phyloP scores from a whole-genome alignment of 1,140 invertebrate genomes.

The Aphidius gifuensis region DNA sequence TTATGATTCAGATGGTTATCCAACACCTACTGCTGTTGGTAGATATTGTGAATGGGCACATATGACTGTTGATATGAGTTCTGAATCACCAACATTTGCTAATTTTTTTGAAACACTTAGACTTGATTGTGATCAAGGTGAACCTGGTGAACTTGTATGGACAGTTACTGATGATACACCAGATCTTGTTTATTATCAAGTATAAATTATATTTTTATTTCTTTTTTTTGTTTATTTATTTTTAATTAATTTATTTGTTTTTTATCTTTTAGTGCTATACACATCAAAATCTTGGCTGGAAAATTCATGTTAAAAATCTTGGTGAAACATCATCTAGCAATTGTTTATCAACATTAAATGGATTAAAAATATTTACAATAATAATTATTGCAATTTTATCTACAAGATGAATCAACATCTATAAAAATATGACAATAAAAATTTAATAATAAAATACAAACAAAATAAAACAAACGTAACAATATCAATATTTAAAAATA shows the following conservation, averaged over 20 bases:
- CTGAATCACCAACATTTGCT: conserved; percentile 66
- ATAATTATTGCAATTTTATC: conserved; percentile 25
- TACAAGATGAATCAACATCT: conserved; percentile 13
- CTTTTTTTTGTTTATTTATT: conserved; percentile 10
- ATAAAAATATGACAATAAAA: conserved; percentile 12
- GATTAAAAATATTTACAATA: not conserved
- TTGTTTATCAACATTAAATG: conserved; percentile 5
- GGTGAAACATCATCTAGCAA: conserved; percentile 49
- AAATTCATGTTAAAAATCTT: conserved; percentile 82
- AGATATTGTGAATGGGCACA: conserved; percentile 76
- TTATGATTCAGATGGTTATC: conserved; percentile 71
- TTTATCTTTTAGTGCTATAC: conserved; percentile 74
- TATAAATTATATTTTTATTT: conserved; percentile 43
- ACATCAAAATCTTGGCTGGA: conserved; percentile 89
- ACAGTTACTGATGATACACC: conserved; percentile 78
- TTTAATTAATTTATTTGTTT: not conserved
- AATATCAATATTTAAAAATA: not conserved
- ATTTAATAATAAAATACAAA: conserved; percentile 17
- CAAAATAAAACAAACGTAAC: conserved; percentile 24
- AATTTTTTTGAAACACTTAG: conserved; percentile 74
- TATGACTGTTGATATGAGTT: conserved; percentile 66
- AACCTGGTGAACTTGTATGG: conserved; percentile 74
- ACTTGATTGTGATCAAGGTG: conserved; percentile 71
- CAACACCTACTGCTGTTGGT: conserved; percentile 73
- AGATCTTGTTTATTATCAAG: conserved; percentile 84